Conservation (phyloP, 2,888 invertebrate genomes). For the Tuberolachnus salignus region DNA sequence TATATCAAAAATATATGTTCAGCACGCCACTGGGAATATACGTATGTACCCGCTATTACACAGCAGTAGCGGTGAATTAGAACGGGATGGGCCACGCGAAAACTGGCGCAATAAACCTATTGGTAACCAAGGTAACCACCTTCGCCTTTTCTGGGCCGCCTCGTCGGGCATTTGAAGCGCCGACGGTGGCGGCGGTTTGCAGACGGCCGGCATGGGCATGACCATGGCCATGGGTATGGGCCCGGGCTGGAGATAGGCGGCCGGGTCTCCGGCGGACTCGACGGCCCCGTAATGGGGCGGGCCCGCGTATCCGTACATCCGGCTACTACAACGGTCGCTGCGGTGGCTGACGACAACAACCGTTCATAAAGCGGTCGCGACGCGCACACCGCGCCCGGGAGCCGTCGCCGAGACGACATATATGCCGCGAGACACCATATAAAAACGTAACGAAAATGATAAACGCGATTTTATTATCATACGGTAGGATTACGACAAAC, state of each 20-base stretch:
- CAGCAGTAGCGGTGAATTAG: no score
- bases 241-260: conserved; percentile 28
- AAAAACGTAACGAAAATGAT: conserved; percentile 13
- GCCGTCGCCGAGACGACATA: conserved; percentile 54
- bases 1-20: no score
- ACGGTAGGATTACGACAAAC: no score
- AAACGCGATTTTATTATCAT: background rate
- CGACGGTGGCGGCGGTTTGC: conserved; percentile 23
- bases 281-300: conserved; percentile 52
- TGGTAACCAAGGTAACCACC: no score
- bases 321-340: background rate
- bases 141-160: conserved; percentile 34
- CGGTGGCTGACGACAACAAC: background rate
- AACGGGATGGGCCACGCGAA: no score
- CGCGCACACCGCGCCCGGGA: conserved; percentile 30
- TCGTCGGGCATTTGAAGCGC: conserved; percentile 37
- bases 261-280: conserved; percentile 33
- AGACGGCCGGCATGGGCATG: conserved; percentile 52
- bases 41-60: no score
- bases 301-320: conserved; percentile 55
- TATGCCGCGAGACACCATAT: conserved; percentile 48
- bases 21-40: no score
- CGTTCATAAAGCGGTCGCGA: conserved; percentile 17
- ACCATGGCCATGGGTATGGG: conserved; percentile 56
- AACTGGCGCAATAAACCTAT: no score